Evolutionary conservation across 2,888 invertebrate genomes (phyloP), one percentile per base, ranked within the genome.

Genomic region (Tetragonisca angustula): DNA sequence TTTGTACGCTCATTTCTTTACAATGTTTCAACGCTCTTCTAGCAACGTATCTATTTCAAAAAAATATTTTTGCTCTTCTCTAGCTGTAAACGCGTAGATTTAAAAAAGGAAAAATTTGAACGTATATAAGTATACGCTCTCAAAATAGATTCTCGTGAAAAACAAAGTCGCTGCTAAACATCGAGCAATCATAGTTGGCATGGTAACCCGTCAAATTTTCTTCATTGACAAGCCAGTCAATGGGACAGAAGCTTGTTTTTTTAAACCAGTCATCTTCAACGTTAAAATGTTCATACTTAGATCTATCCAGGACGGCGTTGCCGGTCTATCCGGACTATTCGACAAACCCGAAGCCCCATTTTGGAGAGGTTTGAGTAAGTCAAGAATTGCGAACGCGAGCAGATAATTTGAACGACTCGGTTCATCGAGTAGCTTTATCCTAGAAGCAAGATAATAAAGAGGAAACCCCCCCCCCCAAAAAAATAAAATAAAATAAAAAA

Each of bases 301-400:
- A 43, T 17, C 79, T 13, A 56, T 70, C 2, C 59, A 49, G 0
- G 59, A 72, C n/a, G 21, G 4, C 2, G n/a, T 19, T 27, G 2
- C 54, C 24, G 61, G 24, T 9, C 0, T 70, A 11, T 19, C 59
- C 2, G 4, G 21, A 1, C 27, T 54, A 2, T 24, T 80, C 15
- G 13, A 11, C 17, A 15, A 9, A 9, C 27, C 68, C 13, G 19
- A 76, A 19, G 72, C 85, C 4, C 1, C 17, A 9, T 2, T 68
- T 11, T 85, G 85, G 85, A 77, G 0, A 11, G 43, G 21, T 11
- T 15, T 85, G 15, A 65, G 85, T 85, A 32, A 86, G 86, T 79
- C 9, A 19, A 17, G 32, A 61, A 43, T 27, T 5, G 11, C 0
- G 4, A 6, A n/a, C 2, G 1, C n/a, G n/a, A 36, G 15, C 4